phyloP scores from a whole-genome alignment of 2,797 vertebrate genomes.

The Intellagama lesueurii region DNA sequence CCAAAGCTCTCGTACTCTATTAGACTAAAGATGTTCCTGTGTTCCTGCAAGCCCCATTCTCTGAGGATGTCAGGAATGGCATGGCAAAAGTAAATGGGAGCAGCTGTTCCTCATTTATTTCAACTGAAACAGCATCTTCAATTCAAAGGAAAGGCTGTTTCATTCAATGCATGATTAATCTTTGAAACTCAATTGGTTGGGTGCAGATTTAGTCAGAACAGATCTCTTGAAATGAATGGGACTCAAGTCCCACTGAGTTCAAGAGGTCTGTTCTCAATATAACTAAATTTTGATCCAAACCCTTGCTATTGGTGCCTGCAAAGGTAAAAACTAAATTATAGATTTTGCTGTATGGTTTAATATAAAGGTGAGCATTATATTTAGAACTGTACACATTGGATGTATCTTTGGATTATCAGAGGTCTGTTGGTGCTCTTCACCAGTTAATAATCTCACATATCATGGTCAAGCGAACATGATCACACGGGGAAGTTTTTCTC shows the following conservation, averaged over 20 bases:
- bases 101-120: not conserved
- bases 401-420: not conserved
- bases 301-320: not conserved
- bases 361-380: not conserved
- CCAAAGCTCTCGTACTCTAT: not conserved
- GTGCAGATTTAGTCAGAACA: not conserved
- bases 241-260: not conserved
- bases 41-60: not conserved
- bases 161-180: not conserved
- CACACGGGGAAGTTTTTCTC: not conserved
- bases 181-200: not conserved
- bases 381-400: not conserved
- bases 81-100: not conserved
- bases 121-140: not conserved
- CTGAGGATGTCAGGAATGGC: not conserved
- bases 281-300: not conserved
- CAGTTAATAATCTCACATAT: too few relatives aligned
- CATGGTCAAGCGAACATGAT: not conserved
- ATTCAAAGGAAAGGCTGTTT: not conserved
- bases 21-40: not conserved
- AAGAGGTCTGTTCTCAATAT: not conserved
- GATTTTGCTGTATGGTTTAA: not conserved
- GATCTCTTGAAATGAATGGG: not conserved
- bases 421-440: not conserved
- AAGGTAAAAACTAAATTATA: not conserved